Percentiles rank a stretch among this genome's conserved stretches.
Conservation (phyloP, 2,888 invertebrate species). For the Aphodius granarius region DNA sequence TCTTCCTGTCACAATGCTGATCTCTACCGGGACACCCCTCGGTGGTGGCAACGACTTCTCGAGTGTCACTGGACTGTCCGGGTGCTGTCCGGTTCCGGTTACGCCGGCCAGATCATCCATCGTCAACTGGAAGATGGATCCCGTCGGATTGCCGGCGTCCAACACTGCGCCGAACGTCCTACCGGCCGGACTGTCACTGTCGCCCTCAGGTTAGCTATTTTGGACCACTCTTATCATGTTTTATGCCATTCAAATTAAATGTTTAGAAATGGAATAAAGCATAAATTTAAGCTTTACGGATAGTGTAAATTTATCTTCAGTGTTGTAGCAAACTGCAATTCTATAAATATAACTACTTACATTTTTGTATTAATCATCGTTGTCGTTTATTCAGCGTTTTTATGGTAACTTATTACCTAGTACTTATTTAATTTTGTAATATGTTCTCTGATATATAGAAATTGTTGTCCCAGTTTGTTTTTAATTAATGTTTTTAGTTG, state of each 20-base stretch:
- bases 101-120: constrained; percentile 56
- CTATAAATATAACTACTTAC: no score
- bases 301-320: not conserved
- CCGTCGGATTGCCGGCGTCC: constrained; percentile 59
- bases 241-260: not conserved
- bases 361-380: no score
- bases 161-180: constrained; percentile 57
- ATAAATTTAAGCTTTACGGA: no score
- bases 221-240: not conserved
- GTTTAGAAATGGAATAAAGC: no score
- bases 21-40: constrained; percentile 65
- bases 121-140: constrained; percentile 65
- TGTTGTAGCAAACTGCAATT: no score
- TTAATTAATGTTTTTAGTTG: no score
- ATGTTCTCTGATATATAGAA: no score
- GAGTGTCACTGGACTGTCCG: constrained; percentile 51
- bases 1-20: constrained; percentile 60
- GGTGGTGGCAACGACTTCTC: constrained; percentile 57
- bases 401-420: no score
- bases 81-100: constrained; percentile 58
- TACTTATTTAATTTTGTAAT: no score
- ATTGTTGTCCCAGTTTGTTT: no score
- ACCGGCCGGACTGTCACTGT: constrained; percentile 59
- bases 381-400: no score
- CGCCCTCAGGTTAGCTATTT: constrained; percentile 57